phyloP scores from a whole-genome alignment of 1,140 invertebrate genomes.

The Thalassaphorura encarpata region DNA sequence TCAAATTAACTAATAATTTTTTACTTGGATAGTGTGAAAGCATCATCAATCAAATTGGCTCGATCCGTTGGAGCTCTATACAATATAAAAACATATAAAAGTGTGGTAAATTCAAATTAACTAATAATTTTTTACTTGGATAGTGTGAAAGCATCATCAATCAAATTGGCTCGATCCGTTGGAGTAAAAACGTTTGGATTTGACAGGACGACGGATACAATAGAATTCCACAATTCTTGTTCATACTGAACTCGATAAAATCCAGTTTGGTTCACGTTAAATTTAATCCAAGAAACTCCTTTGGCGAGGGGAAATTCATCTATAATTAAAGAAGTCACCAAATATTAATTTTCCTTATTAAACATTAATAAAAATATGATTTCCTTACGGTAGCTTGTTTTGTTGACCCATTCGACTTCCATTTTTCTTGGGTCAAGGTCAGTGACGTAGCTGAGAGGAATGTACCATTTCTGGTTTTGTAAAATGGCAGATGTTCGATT shows the following conservation, averaged over 20 bases:
- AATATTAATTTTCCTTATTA: neutral
- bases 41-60: conserved; percentile 64
- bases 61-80: conserved; percentile 60
- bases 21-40: conserved; percentile 60
- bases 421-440: conserved; percentile 41
- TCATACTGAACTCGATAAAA: conserved; percentile 82
- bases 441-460: conserved; percentile 64
- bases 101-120: too few species aligned
- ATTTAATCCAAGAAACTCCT: conserved; percentile 64
- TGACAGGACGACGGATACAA: conserved; percentile 55
- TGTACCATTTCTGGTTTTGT: too few species aligned
- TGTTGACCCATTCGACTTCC: conserved; percentile 59
- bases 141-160: conserved; percentile 66
- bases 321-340: conserved; percentile 20
- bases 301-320: conserved; percentile 33
- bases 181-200: conserved; percentile 58
- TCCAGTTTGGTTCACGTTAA: conserved; percentile 73
- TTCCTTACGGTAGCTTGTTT: too few species aligned
- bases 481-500: too few species aligned
- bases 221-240: conserved; percentile 57
- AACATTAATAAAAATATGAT: conserved; percentile 40
- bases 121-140: conserved; percentile 56
- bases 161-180: conserved; percentile 59
- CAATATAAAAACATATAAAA: too few species aligned
- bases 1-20: too few species aligned